Percentiles rank a stretch among this genome's conserved stretches.
These are phyloP conservation scores for Lasaia peninsularis DNA, from an alignment of 1,140 invertebrate genomes.

Conservation along the genomic window DNA sequence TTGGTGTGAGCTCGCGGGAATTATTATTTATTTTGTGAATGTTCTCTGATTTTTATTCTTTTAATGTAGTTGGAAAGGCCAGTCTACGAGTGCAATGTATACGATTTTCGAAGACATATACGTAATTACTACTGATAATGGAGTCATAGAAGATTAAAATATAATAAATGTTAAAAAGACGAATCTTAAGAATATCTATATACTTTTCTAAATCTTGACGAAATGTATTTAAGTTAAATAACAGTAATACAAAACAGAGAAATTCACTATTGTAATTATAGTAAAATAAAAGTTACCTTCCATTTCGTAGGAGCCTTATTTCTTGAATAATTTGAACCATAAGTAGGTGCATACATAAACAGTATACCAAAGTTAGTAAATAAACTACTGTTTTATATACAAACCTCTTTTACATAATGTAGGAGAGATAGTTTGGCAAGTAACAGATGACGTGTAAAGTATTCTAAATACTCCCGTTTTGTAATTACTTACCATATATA, in stretches of 20 bases:
- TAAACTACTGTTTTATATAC: conserved; percentile 41
- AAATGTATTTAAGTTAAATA: conserved; percentile 8
- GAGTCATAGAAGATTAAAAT: conserved; percentile 65
- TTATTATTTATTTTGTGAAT: conserved; percentile 56
- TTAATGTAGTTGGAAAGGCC: conserved; percentile 66
- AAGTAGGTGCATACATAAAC: conserved; percentile 53
- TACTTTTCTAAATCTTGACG: conserved; percentile 37
- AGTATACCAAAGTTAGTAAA: conserved; percentile 75
- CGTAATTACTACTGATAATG: conserved; percentile 73
- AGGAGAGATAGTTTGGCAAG: conserved; percentile 7
- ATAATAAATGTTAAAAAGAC: conserved; percentile 63
- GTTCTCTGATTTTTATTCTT: conserved; percentile 52
- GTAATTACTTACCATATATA: background rate
- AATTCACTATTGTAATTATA: conserved; percentile 47
- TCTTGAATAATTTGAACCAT: conserved; percentile 50
- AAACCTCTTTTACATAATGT: conserved; percentile 15
- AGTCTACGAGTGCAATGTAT: conserved; percentile 76
- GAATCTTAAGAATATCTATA: conserved; percentile 53
- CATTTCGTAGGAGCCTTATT: conserved; percentile 52
- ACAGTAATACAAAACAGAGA: conserved; percentile 32
- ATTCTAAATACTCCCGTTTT: background rate
- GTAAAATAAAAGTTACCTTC: conserved; percentile 69
- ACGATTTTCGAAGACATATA: conserved; percentile 76
- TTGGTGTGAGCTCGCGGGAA: conserved; percentile 42
- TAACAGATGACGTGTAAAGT: conserved; percentile 10